A percentile compares a stretch with the other conserved stretches of the same genome.
Conservation (phyloP, 2,888 invertebrate genomes). For the Epistrophella euchroma region DNA sequence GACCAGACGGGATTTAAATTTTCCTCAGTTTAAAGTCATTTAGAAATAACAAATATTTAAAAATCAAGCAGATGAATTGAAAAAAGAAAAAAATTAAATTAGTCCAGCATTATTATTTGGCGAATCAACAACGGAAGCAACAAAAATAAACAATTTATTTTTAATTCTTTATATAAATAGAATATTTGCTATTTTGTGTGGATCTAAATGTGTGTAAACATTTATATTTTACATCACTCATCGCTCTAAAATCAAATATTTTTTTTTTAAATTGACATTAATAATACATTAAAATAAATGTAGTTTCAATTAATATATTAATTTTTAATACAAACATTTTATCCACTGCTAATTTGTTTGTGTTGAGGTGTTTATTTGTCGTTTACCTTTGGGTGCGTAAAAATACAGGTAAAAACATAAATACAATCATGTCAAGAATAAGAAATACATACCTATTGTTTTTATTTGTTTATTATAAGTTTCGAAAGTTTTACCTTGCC, state of each 20-base stretch:
- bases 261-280: constrained; percentile 4
- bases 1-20: too few species aligned
- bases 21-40: background rate
- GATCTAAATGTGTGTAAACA: background rate
- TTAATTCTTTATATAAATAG: constrained; percentile 17
- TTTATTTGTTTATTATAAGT: constrained; percentile 27
- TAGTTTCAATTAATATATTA: too few species aligned
- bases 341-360: background rate
- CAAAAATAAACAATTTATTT: constrained; percentile 34
- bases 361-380: constrained; percentile 3
- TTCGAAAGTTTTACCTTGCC: constrained; percentile 27
- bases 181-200: constrained; percentile 12
- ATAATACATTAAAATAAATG: background rate
- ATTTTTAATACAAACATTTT: background rate
- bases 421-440: constrained; percentile 15
- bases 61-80: background rate
- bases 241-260: constrained; percentile 1
- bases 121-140: constrained; percentile 28
- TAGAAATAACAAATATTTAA: background rate
- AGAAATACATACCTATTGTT: background rate
- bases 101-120: constrained; percentile 27
- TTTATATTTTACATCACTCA: constrained; percentile 9
- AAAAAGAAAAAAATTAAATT: background rate
- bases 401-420: constrained; percentile 29
- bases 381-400: constrained; percentile 23